A percentile compares a stretch with the other conserved stretches of the same genome.
These are phyloP conservation scores for Phrynosoma blainvillii DNA, from an alignment of 2,113 vertebrate species.

Conservation along the genomic window DNA sequence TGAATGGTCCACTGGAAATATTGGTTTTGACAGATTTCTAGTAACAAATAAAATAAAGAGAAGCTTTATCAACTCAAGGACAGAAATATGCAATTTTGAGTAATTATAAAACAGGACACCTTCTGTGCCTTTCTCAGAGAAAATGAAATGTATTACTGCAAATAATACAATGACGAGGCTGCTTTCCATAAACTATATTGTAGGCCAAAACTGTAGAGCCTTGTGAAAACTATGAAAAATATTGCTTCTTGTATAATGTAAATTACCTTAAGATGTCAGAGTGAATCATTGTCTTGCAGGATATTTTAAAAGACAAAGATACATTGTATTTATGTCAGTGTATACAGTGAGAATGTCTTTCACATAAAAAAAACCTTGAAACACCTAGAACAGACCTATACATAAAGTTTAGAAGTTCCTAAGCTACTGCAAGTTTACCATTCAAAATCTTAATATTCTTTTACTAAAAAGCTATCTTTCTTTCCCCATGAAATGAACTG, in stretches of 20 bases:
- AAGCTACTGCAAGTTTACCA: background rate
- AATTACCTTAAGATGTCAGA: constrained; percentile 21
- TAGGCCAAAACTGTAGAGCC: constrained; percentile 39
- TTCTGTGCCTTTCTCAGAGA: background rate
- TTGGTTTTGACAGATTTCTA: constrained; percentile 30
- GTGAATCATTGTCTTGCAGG: constrained; percentile 1
- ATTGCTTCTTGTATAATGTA: background rate
- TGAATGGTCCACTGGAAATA: constrained; percentile 45
- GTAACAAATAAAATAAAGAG: constrained; percentile 17
- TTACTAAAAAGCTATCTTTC: background rate
- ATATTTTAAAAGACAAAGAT: background rate
- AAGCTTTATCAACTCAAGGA: constrained; percentile 33
- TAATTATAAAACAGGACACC: constrained; percentile 48
- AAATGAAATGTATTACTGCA: constrained; percentile 36
- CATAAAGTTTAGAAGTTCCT: background rate
- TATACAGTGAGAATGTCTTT: background rate
- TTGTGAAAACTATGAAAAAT: constrained; percentile 23
- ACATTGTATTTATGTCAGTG: background rate
- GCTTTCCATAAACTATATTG: constrained; percentile 4
- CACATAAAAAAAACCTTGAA: background rate
- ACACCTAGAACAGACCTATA: background rate
- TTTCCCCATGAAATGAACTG: too few species aligned
- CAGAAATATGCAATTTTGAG: constrained; percentile 6
- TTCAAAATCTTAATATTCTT: background rate
- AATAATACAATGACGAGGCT: constrained; percentile 21